A percentile compares a stretch with the other conserved stretches of the same genome.
phyloP scores from a whole-genome alignment of 2,888 invertebrate species.

The Parascotia fuliginaria region DNA sequence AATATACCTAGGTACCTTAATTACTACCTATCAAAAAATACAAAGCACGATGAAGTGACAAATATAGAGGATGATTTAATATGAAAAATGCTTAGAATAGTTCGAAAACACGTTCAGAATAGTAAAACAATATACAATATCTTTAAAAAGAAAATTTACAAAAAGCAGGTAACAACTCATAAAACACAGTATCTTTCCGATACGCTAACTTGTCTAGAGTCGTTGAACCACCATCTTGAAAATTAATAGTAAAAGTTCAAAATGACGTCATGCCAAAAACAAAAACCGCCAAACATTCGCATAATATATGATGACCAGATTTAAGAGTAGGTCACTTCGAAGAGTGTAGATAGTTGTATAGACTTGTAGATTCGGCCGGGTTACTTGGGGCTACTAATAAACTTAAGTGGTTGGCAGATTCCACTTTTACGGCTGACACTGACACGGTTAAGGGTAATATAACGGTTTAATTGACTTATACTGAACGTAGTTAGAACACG shows the following conservation, averaged over 20 bases:
- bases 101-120: too few species aligned
- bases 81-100: too few species aligned
- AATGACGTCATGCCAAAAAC: constrained; percentile 21
- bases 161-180: neutral
- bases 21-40: too few species aligned
- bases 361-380: constrained; percentile 15
- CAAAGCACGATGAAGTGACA: too few species aligned
- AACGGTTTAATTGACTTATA: constrained; percentile 8
- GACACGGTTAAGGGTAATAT: constrained; percentile 25
- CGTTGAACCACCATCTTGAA: constrained; percentile 13
- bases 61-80: too few species aligned
- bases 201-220: constrained; percentile 21
- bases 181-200: constrained; percentile 8
- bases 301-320: constrained; percentile 13
- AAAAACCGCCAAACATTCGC: constrained; percentile 10
- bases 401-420: constrained; percentile 27
- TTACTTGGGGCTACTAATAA: constrained; percentile 20
- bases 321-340: constrained; percentile 18
- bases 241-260: constrained; percentile 20
- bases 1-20: too few species aligned
- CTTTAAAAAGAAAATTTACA: neutral
- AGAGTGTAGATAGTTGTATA: neutral
- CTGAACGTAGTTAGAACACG: neutral
- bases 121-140: neutral
- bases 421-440: constrained; percentile 24